Percentiles rank a stretch among this genome's conserved stretches.
Conservation (phyloP, 2,113 vertebrate genomes). For the Numenius arquata region DNA sequence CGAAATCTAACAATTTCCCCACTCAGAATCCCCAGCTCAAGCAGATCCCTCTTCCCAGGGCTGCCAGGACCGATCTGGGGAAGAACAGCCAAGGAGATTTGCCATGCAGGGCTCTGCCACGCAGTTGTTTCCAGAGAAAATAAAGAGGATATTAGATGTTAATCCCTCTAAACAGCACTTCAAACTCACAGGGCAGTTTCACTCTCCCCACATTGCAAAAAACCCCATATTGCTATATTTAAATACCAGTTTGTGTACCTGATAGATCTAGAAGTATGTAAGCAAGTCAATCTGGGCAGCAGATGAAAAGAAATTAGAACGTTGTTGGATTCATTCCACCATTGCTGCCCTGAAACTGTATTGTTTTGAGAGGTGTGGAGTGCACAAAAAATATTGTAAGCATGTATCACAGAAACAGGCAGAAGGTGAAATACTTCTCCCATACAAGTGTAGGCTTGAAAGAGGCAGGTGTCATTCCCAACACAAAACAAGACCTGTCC, state of each 20-base stretch:
- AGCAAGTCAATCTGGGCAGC: background rate
- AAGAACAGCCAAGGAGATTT: background rate
- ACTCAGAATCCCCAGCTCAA: background rate
- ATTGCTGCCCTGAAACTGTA: background rate
- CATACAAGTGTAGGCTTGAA: background rate
- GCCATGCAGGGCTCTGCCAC: background rate
- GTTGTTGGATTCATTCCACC: background rate
- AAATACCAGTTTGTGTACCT: background rate
- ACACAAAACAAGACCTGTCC: background rate
- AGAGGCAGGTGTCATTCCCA: background rate
- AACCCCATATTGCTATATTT: fast-evolving
- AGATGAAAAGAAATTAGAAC: background rate
- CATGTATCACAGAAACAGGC: background rate
- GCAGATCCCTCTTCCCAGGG: background rate
- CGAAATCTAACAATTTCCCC: background rate
- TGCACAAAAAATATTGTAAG: background rate
- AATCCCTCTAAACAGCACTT: background rate
- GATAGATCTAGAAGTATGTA: background rate
- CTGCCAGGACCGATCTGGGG: background rate
- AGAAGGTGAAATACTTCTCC: background rate
- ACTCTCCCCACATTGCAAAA: background rate
- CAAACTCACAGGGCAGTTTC: background rate
- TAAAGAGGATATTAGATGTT: background rate
- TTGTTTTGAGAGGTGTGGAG: background rate
- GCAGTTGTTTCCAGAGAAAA: background rate